Base-by-base conservation (phyloP, 2,888 invertebrate species). In the Synergus itoensis region DNA sequence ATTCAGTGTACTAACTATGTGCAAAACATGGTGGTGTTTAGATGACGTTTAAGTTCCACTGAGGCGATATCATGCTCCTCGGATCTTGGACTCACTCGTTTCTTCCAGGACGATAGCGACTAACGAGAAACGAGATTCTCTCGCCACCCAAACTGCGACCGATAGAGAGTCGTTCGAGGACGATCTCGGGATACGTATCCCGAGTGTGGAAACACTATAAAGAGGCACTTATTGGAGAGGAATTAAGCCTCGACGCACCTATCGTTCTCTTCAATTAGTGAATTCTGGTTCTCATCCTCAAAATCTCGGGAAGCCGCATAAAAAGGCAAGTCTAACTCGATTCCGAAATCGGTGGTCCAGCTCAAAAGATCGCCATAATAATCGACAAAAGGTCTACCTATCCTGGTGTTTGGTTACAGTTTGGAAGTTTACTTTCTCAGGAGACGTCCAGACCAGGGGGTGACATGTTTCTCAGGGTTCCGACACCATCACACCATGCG, bases 51-150 rank as follows among this genome's bases (percentile, higher is more conserved):
- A 53, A 73, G 48, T 53, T 82, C 84, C 83, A 83, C 77, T 79
- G 83, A 83, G 83, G 64, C 83, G 86, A 87, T 89, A 89, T 89
- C 89, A 86, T 86, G 86, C 83, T 84, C 81, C 85, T 83, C 82
- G 85, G 85, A 89, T 89, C 89, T 88, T 83, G 79, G 80, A 84
- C 83, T 83, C 78, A 77, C 78, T 84, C 81, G 82, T 78, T 78
- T 79, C 77, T 81, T 80, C 78, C 76, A 80, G 60, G 43, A 12
- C 41, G 36, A 48, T 40, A 76, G 67, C 43, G 87, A 86, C 89
- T 89, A 89, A 89, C 89, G 88, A 89, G 89, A 87, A 89, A 88
- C 86, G 89, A 89, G 89, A 89, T 86, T 89, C 88, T 82, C 83
- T 81, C 83, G 88, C 90, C 90, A 89, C 90, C 90, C 90, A 89